Evolutionary conservation across 2,797 vertebrate genomes (phyloP).

Genomic region (Pseudochirops cupreus): DNA sequence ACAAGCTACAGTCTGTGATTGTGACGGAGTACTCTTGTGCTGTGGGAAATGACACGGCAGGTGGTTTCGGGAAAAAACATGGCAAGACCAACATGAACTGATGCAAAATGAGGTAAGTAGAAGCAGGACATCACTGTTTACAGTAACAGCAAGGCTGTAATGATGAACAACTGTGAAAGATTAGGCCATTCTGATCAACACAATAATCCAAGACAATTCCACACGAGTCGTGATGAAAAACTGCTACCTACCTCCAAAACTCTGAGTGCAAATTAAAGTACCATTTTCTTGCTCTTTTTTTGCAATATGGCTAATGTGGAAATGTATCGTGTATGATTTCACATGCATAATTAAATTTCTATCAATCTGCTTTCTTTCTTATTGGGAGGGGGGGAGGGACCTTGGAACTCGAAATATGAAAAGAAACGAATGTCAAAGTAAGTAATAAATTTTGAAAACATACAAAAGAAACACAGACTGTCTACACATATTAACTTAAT

Average conservation of each 20-base stretch:
- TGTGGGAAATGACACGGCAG: not conserved
- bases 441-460: not conserved
- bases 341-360: not conserved
- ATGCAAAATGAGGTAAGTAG: not conserved
- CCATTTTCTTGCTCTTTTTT: not conserved
- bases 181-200: not conserved
- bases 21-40: not conserved
- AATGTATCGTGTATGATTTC: not conserved
- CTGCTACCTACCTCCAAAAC: not conserved
- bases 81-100: not conserved
- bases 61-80: not conserved
- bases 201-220: not conserved
- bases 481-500: not conserved
- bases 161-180: not conserved
- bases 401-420: not conserved
- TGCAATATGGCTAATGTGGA: not conserved
- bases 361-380: not conserved
- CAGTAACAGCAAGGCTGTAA: not conserved
- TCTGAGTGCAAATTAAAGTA: not conserved
- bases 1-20: not conserved
- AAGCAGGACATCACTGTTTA: not conserved
- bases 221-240: not conserved
- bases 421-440: not conserved
- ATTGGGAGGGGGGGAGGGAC: not conserved
- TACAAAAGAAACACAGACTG: not conserved